Evolutionary conservation across 2,797 vertebrate genomes (phyloP).

Genomic region (Poeciliopsis turneri): DNA sequence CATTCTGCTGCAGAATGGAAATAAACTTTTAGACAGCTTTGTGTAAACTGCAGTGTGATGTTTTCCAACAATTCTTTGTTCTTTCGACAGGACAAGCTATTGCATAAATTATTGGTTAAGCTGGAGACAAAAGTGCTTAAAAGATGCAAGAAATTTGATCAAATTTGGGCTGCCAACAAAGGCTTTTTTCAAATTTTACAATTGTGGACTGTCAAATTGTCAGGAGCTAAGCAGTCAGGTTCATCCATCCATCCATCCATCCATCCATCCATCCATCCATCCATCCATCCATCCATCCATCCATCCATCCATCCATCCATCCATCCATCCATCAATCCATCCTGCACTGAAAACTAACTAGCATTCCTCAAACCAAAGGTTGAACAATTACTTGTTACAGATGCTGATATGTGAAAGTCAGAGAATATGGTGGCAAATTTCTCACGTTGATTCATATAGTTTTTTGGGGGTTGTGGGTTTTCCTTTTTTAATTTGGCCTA

Average conservation of each 20-base stretch:
- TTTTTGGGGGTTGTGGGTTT: background rate
- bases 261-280: background rate
- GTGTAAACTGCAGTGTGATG: conserved; percentile 33
- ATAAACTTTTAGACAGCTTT: conserved; percentile 50
- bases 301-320: background rate
- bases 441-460: background rate
- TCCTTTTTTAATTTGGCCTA: background rate
- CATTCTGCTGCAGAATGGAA: conserved; percentile 40
- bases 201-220: background rate
- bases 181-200: background rate
- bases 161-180: background rate
- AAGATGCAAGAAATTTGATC: background rate
- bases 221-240: too few species aligned
- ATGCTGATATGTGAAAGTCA: background rate
- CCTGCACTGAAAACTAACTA: background rate
- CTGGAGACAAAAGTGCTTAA: background rate
- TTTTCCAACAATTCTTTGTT: background rate
- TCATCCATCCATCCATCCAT: background rate
- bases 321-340: background rate
- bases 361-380: background rate
- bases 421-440: background rate
- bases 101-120: background rate
- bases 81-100: background rate
- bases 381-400: background rate
- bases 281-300: background rate